Percentiles rank a stretch among this genome's conserved stretches.
Conservation (phyloP, 1,140 invertebrate species). For the Physella acuta region DNA sequence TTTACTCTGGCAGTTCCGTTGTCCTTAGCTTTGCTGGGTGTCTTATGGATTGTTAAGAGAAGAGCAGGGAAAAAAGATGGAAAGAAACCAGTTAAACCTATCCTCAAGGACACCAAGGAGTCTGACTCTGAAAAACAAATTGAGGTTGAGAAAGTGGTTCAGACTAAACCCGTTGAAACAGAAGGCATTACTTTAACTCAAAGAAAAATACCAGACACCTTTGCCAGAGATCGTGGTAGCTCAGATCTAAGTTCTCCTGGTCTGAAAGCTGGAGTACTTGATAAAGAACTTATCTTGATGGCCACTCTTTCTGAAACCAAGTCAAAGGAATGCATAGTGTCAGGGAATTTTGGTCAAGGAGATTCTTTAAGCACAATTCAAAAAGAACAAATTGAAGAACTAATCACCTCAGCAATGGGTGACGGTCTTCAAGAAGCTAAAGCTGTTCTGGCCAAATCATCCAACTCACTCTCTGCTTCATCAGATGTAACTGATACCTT, state of each 20-base stretch:
- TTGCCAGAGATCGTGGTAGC: constrained; percentile 16
- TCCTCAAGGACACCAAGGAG: not conserved
- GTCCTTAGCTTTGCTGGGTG: constrained; percentile 7
- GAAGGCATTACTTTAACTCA: constrained; percentile 11
- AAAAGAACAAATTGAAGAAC: constrained; percentile 1
- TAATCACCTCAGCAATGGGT: constrained; percentile 5
- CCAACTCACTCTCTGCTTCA: not conserved
- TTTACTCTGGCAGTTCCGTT: constrained; percentile 7
- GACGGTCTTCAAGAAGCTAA: constrained; percentile 2
- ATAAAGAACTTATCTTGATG: too few relatives aligned
- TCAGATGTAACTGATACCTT: not conserved
- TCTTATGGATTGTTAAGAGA: constrained; percentile 18
- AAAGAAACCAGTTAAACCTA: not conserved
- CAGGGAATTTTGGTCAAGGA: constrained; percentile 5
- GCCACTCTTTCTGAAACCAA: too few relatives aligned
- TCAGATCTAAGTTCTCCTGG: not conserved
- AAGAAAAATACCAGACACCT: constrained; percentile 16
- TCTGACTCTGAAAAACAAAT: not conserved
- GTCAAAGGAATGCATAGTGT: too few relatives aligned
- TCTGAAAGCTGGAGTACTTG: too few relatives aligned
- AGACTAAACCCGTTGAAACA: not conserved
- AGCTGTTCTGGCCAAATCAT: not conserved
- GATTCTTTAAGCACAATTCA: not conserved
- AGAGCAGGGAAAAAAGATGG: not conserved
- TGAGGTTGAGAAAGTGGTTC: not conserved